phyloP scores from a whole-genome alignment of 2,113 vertebrate genomes.

The Anser cygnoides region DNA sequence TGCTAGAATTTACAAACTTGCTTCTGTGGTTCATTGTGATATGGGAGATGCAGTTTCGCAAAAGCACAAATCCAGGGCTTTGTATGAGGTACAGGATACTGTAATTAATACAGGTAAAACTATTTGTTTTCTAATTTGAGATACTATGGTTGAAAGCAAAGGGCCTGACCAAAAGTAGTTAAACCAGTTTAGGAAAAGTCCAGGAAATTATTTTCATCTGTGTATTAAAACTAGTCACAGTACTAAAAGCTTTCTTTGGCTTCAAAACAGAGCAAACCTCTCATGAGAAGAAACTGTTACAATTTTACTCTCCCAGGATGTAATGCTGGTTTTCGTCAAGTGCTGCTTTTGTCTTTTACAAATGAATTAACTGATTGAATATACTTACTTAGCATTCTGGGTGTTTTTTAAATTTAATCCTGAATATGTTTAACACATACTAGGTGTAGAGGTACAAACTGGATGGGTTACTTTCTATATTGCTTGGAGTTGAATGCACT shows the following conservation, averaged over 20 bases:
- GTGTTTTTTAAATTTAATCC: background rate
- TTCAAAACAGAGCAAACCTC: background rate
- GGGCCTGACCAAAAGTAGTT: background rate
- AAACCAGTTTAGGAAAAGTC: conserved; percentile 1
- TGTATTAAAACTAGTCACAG: background rate
- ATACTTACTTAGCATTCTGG: background rate
- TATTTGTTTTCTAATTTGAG: background rate
- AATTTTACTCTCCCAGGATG: background rate
- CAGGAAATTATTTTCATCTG: background rate
- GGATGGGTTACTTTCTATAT: background rate
- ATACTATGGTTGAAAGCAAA: background rate
- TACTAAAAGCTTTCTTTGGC: background rate
- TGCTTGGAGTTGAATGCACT: background rate
- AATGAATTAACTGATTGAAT: background rate
- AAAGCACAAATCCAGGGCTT: background rate
- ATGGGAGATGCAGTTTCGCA: background rate
- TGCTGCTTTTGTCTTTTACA: background rate
- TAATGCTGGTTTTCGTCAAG: background rate
- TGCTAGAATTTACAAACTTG: background rate
- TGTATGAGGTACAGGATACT: background rate
- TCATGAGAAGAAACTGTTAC: background rate
- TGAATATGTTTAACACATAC: background rate
- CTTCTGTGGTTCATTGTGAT: background rate
- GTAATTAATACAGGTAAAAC: background rate
- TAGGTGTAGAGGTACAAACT: background rate